Conservation (phyloP, 2,797 vertebrate species). For the Avahi laniger region DNA sequence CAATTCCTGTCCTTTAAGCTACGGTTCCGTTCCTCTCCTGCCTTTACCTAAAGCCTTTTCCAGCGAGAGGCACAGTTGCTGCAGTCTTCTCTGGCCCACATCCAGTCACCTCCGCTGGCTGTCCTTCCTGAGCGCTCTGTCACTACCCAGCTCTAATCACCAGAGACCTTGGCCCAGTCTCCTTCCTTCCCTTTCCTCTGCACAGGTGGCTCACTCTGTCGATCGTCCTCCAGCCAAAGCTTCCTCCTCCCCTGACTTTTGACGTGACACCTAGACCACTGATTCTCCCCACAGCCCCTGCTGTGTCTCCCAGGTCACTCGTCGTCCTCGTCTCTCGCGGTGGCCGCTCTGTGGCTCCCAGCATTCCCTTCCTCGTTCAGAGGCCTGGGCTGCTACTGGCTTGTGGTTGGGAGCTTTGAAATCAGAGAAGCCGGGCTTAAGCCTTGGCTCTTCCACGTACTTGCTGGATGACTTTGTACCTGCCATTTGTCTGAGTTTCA, state of each 20-base stretch:
- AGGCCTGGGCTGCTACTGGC: too few species aligned
- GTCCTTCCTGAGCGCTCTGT: not conserved
- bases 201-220: not conserved
- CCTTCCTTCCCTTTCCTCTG: not conserved
- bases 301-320: not conserved
- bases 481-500: not conserved
- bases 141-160: not conserved
- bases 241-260: not conserved
- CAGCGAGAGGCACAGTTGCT: not conserved
- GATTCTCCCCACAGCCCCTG: not conserved
- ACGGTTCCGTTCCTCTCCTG: not conserved
- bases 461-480: not conserved
- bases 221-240: not conserved
- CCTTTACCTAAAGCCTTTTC: not conserved
- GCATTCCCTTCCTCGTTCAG: not conserved
- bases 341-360: fast-evolving
- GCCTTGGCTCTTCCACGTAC: not conserved
- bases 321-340: not conserved
- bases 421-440: not conserved
- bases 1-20: not conserved
- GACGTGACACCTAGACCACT: not conserved
- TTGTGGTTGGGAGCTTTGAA: not conserved
- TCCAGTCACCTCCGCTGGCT: not conserved
- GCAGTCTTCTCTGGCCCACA: not conserved
- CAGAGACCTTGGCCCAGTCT: not conserved